Base-by-base conservation (phyloP, 2,797 vertebrate species). In the Emydoidea blandingii region DNA sequence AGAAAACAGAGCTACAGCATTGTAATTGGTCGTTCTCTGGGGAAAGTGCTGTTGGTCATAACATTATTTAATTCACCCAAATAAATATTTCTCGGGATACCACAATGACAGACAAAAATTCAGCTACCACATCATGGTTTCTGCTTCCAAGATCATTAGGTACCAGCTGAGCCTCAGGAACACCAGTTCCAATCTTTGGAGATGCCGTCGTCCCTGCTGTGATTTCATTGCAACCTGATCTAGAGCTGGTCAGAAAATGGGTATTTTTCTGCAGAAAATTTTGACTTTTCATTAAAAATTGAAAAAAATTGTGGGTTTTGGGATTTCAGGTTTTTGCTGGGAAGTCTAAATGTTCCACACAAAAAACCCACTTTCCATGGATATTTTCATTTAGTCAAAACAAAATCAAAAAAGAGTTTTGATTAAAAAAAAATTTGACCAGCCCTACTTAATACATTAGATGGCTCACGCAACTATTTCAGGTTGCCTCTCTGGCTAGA, bases 1-100 rank as follows among this genome's bases (percentile, higher is more conserved):
- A 54, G 62, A 88, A 93, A 90, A 1, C 57, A 89, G 87, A 56
- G n/a, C 18, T 44, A 88, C 29, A 91, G 37, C 8, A 83, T 91
- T 76, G 57, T 12, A 53, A 59, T 12, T 3, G 4, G 0, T 6
- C 44, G 5, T 86, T 47, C 19, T 84, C 87, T 15, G 19, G 34
- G 44, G 72, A 81, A 29, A 0, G 0, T 79, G 8, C 85, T 92
- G 79, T 78, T 23, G 41, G 47, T 68, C 68, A 49, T n/a, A 16
- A n/a, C 34, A 56, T 86, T 91, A 76, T 83, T 52, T 84, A 72
- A 52, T 91, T 10, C 29, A 53, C 34, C 31, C 34, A 62, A 12
- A 19, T 44, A 21, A 54, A 18, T 34, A 10, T 21, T 80, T 81
- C 5, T 68, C 14, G 15, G 15, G 14, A 47, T 52, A 31, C 18